Percentiles rank a stretch among this genome's conserved stretches.
These are phyloP conservation scores for Lethenteron camtschaticum DNA, from an alignment of 2,113 vertebrate species.

Conservation along the genomic window DNA sequence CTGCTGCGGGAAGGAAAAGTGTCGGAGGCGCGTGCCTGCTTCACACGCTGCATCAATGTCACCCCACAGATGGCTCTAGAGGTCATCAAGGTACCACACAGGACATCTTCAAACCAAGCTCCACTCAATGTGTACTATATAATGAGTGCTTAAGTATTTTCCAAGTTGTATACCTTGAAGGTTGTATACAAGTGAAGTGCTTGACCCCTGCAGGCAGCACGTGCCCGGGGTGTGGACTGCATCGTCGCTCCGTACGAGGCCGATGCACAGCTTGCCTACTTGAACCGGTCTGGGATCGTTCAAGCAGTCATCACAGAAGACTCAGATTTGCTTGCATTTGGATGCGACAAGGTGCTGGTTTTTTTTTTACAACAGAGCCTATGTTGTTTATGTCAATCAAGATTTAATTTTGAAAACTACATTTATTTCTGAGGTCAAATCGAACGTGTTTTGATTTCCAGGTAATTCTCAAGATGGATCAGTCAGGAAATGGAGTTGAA, in stretches of 20 bases:
- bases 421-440: not conserved
- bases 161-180: not conserved
- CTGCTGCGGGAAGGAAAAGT: constrained; percentile 63
- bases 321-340: constrained; percentile 82
- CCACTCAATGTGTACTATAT: too few relatives aligned
- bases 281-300: constrained; percentile 58
- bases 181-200: not conserved
- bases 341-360: constrained; percentile 63
- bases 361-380: not conserved
- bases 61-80: constrained; percentile 67
- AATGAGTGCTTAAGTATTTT: not conserved
- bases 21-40: constrained; percentile 68
- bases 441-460: constrained; percentile 15
- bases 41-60: constrained; percentile 54
- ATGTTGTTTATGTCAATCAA: not conserved
- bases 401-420: not conserved
- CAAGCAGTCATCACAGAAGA: constrained; percentile 85
- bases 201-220: constrained; percentile 32
- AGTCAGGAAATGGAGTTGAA: constrained; percentile 68
- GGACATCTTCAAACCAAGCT: too few relatives aligned
- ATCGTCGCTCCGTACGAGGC: constrained; percentile 93
- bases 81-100: constrained; percentile 42
- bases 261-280: constrained; percentile 71
- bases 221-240: constrained; percentile 52
- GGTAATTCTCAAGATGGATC: constrained; percentile 96